phyloP scores from a whole-genome alignment of 2,888 invertebrate genomes.

The Trachelus iudaicus region DNA sequence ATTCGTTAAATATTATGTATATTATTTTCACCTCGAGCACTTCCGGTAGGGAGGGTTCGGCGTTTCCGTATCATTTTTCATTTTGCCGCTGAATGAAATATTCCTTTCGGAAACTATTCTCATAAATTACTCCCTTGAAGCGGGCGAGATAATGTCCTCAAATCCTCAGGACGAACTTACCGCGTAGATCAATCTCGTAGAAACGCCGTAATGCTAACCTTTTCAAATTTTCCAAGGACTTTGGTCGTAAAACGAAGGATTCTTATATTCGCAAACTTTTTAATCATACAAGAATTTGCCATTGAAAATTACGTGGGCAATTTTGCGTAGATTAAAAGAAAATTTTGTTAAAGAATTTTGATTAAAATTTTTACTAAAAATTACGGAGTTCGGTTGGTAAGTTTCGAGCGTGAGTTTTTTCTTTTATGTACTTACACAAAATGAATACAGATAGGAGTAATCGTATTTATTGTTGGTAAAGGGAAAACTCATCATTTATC shows the following conservation, averaged over 20 bases:
- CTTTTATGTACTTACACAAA: background rate
- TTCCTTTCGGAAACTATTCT: conserved; percentile 44
- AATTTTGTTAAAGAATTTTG: background rate
- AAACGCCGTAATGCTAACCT: background rate
- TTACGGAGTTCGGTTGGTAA: background rate
- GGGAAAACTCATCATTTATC: background rate
- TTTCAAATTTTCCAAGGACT: background rate
- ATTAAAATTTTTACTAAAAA: background rate
- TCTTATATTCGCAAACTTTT: background rate
- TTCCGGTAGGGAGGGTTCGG: background rate
- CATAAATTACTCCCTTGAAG: conserved; percentile 46
- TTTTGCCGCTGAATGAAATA: conserved; percentile 24
- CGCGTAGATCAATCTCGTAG: conserved; percentile 45
- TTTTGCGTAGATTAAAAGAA: background rate
- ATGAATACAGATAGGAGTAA: background rate
- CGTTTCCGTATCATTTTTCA: background rate
- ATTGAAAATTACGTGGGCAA: background rate
- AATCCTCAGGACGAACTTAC: conserved; percentile 53
- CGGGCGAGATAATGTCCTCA: conserved; percentile 54
- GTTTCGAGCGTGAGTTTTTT: background rate
- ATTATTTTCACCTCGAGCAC: background rate
- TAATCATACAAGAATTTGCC: background rate
- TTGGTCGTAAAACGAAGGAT: background rate
- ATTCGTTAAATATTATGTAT: background rate
- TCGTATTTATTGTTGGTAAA: background rate